Base-by-base conservation (phyloP, 2,113 vertebrate species). In the Empidonax traillii region DNA sequence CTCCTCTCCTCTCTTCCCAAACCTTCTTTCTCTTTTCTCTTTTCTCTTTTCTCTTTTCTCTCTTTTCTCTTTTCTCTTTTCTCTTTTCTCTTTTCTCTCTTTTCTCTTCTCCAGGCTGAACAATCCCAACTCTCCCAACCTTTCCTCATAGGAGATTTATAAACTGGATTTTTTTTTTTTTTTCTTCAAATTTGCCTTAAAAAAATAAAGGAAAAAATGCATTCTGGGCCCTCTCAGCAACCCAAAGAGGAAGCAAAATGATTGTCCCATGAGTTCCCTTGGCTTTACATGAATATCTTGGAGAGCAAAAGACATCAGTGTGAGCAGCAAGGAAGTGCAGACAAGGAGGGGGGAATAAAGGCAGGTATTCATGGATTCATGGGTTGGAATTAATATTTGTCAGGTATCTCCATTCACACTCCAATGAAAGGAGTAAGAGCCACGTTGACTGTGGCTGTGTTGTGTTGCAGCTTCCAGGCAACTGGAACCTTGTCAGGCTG, bases 401-500 rank as follows among this genome's bases (percentile, higher is more conserved):
- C 66, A 67, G 63, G 31, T 79, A 44, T 25, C 62, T 19, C 55
- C 28, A 27, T 77, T 77, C 67, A 49, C 37, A 22, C 27, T 35
- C 33, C 20, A 62, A 37, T 11, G 16, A 28, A 71, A 71, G 46
- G 12, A 46, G 16, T 8, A 33, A 74, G 61, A 63, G 16, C 37
- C 27, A 5, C 2, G 16, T 28, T 55, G 10, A 2, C 0, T 41
- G 43, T 1, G 0, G 0, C 5, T 12, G 4, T 4, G 55, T 30
- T 68, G 25, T 43, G 31, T 8, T 76, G 76, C 1, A 65, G 30
- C 12, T 82, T 35, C 46, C 51, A 89, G 77, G 24, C 77, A 77
- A 2, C 30, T n/a, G 65, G 61, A 72, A 51, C n/a, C 8, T 27
- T 37, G n/a, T 76, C 59, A 68, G 35, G 8, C 20, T 68, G 41